phyloP scores from a whole-genome alignment of 2,797 vertebrate genomes.

The Heteromormyrus szaboi region DNA sequence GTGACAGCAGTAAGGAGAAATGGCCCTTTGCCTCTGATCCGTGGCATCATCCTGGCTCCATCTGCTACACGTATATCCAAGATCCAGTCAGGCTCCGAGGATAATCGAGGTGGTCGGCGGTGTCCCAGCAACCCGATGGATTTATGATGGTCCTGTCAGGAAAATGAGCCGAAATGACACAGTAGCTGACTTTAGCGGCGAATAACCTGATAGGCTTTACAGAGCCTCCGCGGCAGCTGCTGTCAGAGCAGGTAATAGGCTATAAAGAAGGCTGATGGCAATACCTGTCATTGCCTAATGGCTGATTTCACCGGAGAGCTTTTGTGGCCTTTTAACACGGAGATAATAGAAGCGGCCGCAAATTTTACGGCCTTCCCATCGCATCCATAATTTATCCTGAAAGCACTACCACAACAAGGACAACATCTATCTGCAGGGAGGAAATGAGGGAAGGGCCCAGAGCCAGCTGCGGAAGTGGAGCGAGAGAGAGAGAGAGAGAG shows the following conservation, averaged over 20 bases:
- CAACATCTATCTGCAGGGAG: constrained; percentile 57
- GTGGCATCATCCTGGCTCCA: constrained; percentile 65
- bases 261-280: constrained; percentile 82
- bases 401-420: constrained; percentile 79
- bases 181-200: constrained; percentile 81
- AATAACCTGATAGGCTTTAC: constrained; percentile 77
- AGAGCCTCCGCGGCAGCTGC: constrained; percentile 74
- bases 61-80: constrained; percentile 78
- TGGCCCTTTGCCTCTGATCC: constrained; percentile 75
- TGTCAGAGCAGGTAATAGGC: constrained; percentile 84
- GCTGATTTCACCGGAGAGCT: constrained; percentile 84
- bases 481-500: constrained; percentile 25
- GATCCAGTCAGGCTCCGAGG: constrained; percentile 79
- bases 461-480: constrained; percentile 34
- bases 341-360: constrained; percentile 85
- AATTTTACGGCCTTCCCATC: constrained; percentile 78
- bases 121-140: constrained; percentile 72
- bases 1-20: constrained; percentile 66
- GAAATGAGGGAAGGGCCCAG: neutral
- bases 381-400: constrained; percentile 83
- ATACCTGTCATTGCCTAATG: constrained; percentile 86
- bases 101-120: constrained; percentile 77
- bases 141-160: constrained; percentile 81
- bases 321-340: constrained; percentile 83
- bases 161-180: constrained; percentile 84